A percentile compares a stretch with the other conserved stretches of the same genome.
phyloP scores from a whole-genome alignment of 64 coral and sea anemone genomes.

The Hydrozoanthus tunicans region DNA sequence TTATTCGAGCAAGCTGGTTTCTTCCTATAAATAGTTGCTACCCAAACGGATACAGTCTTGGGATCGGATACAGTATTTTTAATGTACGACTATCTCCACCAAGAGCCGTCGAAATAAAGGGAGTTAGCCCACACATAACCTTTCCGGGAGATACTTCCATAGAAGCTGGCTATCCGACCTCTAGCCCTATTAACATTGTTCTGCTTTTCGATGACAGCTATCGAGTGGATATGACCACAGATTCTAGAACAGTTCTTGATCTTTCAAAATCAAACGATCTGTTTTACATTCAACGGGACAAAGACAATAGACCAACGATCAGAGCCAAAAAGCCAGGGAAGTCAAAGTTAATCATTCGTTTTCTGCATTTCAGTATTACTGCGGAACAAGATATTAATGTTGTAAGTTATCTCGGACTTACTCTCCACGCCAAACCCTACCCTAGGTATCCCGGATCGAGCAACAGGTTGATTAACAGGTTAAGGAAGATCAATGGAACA shows the following conservation, averaged over 20 bases:
- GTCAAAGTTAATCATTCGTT: conserved; percentile 48
- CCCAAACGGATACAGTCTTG: conserved; percentile 41
- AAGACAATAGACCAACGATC: conserved; percentile 47
- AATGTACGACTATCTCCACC: conserved; percentile 61
- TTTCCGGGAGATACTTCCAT: conserved; percentile 45
- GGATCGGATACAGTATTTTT: conserved; percentile 45
- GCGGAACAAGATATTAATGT: conserved; percentile 36
- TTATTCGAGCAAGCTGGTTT: conserved; percentile 56
- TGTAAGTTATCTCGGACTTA: conserved; percentile 42
- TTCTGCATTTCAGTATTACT: conserved; percentile 50
- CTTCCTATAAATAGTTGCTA: conserved; percentile 49
- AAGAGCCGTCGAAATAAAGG: conserved; percentile 46
- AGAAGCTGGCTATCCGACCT: conserved; percentile 59
- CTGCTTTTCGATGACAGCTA: conserved; percentile 47
- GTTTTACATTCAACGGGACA: conserved; percentile 41
- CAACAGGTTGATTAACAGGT: conserved; percentile 13
- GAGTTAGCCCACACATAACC: conserved; percentile 52
- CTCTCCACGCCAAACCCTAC: conserved; percentile 50
- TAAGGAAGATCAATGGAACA: conserved; percentile 27
- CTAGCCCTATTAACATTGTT: conserved; percentile 38
- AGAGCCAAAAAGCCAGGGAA: conserved; percentile 46
- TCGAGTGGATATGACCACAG: conserved; percentile 67
- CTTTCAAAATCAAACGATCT: conserved; percentile 30
- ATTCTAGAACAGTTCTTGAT: conserved; percentile 56
- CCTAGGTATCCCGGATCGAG: conserved; percentile 45